Base-by-base conservation (phyloP, 2,797 vertebrate genomes). In the Sphenodon punctatus region DNA sequence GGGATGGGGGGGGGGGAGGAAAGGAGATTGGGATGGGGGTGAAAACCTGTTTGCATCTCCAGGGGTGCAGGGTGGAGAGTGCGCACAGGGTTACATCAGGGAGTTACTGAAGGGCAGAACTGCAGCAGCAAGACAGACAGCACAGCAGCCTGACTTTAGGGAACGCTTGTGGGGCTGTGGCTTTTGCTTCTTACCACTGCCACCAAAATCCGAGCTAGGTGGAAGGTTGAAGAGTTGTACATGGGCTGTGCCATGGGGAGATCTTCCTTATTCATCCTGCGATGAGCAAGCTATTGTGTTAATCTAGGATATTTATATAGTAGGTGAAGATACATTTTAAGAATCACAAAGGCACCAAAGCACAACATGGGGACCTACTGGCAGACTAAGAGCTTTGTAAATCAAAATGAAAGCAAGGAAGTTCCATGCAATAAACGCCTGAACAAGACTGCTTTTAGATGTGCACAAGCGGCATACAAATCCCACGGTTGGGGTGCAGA, bases 211-310 rank as follows among this genome's bases (percentile, higher is more conserved):
- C 39, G 63, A 51, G 10, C 10, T 42, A 22, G 34, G 43, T 30
- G 19, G 30, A 41, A 14, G 55, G 43, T 2, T 13, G 30, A 48
- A 65, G 25, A 75, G 59, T 23, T 16, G 43, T 72, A 27, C 30
- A 0, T 0, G 20, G 74, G 55, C 39, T 63, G 48, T 25, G 36
- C 30, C 3, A 23, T 39, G n/a, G 10, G 34, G 38, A 42, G 27
- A 46, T 10, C 25, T 23, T 43, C 23, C 58, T 59, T 74, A 10
- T 45, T 39, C 5, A 8, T 19, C 13, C 42, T 7, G 22, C 12
- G 63, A 19, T 34, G 30, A 19, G 41, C 10, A 8, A 22, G 48
- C 36, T 25, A 63, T 5, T 34, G 22, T 65, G 23, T 22, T 34
- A 64, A 51, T 15, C 6, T 66, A 45, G 56, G 16, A 27, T 38